phyloP scores from a whole-genome alignment of 2,888 invertebrate species.

The Himalopsyche tibetana region DNA sequence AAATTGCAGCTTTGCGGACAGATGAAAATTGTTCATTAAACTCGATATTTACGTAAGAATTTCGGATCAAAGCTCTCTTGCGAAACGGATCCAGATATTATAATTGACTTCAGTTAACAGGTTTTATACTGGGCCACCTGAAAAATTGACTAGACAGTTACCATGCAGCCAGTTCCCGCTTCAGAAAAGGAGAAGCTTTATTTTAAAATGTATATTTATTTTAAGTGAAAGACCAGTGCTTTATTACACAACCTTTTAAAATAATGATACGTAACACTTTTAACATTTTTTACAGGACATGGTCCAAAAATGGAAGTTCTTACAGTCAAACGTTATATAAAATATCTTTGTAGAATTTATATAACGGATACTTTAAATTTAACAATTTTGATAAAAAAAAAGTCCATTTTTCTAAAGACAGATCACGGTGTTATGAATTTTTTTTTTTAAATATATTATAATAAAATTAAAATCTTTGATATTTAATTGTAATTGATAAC shows the following conservation, averaged over 20 bases:
- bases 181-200: not conserved
- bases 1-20: not conserved
- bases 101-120: constrained; percentile 41
- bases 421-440: too few relatives aligned
- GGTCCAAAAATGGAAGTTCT: too few relatives aligned
- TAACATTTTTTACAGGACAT: too few relatives aligned
- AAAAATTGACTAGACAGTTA: not conserved
- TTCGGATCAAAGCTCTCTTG: constrained; percentile 38
- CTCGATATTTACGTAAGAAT: constrained; percentile 45
- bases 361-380: too few relatives aligned
- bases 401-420: too few relatives aligned
- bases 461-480: too few relatives aligned
- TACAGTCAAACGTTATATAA: too few relatives aligned
- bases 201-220: not conserved
- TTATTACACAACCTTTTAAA: not conserved
- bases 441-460: too few relatives aligned
- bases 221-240: constrained; percentile 9
- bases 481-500: too few relatives aligned
- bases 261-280: too few relatives aligned
- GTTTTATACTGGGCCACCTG: constrained; percentile 37
- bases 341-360: too few relatives aligned
- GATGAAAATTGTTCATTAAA: not conserved
- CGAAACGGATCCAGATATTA: constrained; percentile 33
- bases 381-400: too few relatives aligned
- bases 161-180: not conserved